Percentiles rank a stretch among this genome's conserved stretches.
Conservation (phyloP, 2,888 invertebrate species). For the Campoplex nolae region DNA sequence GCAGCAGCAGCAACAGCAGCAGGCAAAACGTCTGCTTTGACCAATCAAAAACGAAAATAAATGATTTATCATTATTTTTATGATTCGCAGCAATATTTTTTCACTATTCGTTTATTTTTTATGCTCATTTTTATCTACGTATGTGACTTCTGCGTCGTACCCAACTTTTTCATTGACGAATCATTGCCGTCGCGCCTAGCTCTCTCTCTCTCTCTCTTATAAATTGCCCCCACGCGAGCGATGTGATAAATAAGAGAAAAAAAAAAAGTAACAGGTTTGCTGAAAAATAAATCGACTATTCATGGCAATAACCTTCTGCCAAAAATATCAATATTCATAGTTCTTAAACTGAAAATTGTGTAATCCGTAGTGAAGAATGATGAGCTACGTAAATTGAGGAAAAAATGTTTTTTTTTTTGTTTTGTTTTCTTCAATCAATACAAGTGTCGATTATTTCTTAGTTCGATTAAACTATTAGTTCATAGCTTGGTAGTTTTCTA, state of each 20-base stretch:
- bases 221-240: neutral
- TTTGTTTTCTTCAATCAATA: neutral
- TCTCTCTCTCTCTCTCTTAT: neutral
- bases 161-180: neutral
- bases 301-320: neutral
- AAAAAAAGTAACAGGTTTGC: neutral
- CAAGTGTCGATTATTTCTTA: neutral
- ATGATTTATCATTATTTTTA: slow-evolving; percentile 1
- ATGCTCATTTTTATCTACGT: neutral
- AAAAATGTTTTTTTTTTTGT: neutral
- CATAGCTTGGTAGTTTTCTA: too few relatives aligned
- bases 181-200: neutral
- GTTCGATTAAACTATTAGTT: too few relatives aligned
- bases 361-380: neutral
- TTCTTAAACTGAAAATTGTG: neutral
- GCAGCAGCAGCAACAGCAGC: neutral
- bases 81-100: neutral
- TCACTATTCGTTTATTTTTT: neutral
- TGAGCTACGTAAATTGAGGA: neutral
- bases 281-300: neutral
- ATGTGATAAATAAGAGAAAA: neutral
- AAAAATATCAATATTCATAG: neutral
- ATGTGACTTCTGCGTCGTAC: neutral
- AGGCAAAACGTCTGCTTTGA: slow-evolving; percentile 18
- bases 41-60: slow-evolving; percentile 9